phyloP scores from a whole-genome alignment of 2,888 invertebrate genomes.

The Eueremaeus valkanovi region DNA sequence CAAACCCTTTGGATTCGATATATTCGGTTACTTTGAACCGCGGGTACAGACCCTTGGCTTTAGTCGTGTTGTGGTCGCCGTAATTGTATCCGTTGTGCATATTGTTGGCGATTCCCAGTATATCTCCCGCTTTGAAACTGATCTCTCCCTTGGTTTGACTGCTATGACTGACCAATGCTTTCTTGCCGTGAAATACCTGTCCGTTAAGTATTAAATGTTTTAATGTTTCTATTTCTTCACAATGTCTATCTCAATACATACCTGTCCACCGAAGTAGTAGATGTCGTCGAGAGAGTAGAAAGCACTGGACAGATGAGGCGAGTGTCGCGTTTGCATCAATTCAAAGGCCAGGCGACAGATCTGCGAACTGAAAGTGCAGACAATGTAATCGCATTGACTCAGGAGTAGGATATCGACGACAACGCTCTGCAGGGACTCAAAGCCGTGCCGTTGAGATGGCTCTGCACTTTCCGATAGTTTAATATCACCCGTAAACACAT shows the following conservation, averaged over 20 bases:
- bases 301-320: slow-evolving; percentile 52
- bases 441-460: slow-evolving; percentile 66
- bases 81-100: slow-evolving; percentile 83
- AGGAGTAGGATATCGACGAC: slow-evolving; percentile 88
- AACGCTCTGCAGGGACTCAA: slow-evolving; percentile 83
- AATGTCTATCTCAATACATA: too few species aligned
- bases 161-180: slow-evolving; percentile 68
- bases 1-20: slow-evolving; percentile 17
- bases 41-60: slow-evolving; percentile 8
- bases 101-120: slow-evolving; percentile 87
- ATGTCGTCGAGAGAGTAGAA: slow-evolving; percentile 95
- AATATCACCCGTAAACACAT: slow-evolving; percentile 46
- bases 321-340: slow-evolving; percentile 73
- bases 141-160: slow-evolving; percentile 61
- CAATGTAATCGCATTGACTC: slow-evolving; percentile 81
- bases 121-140: slow-evolving; percentile 67
- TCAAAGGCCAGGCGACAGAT: slow-evolving; percentile 98
- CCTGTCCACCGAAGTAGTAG: slow-evolving; percentile 95
- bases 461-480: slow-evolving; percentile 45
- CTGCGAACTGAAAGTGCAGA: slow-evolving; percentile 99
- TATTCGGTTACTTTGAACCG: slow-evolving; percentile 36
- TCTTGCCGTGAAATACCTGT: slow-evolving; percentile 33
- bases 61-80: slow-evolving; percentile 22
- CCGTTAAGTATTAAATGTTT: too few species aligned
- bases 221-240: too few species aligned